Evolutionary conservation across 1,140 invertebrate species (phyloP), one percentile per base, ranked within the genome.

Genomic region (Apis laboriosa): DNA sequence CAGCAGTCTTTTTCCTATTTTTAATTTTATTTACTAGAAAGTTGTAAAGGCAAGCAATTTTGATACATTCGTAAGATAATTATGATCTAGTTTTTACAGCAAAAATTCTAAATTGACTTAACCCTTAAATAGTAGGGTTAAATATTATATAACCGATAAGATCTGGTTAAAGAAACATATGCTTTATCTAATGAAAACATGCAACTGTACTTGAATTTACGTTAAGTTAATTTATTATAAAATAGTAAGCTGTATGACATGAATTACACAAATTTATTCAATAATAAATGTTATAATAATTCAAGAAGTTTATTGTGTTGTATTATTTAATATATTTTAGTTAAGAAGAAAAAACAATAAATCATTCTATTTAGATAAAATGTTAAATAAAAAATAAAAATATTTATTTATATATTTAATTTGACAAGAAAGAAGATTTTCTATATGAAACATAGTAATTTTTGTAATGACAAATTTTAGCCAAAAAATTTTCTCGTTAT

Each of bases 91-190:
- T n/a, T 28, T n/a, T 11, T 58, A 9, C 21, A 60, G 53, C 34
- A 60, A n/a, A 74, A 74, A 49, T 74, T 74, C 55, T 60, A 60
- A 74, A 60, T 74, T 21, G 55, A 60, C 21, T 74, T 74, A 74
- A 74, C 24, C 34, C 17, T 43, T 56, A 17, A n/a, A 19, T 15
- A 2, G 71, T 49, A 58, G 72, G 72, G 56, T 74, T 74, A 60
- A 74, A 74, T 74, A 60, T 74, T 74, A 60, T 34, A 21, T 60
- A 74, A 74, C 24, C 43, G 19, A 13, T 21, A 74, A 11, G 56
- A 58, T 49, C 72, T 34, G 56, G 56, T 58, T 34, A 74, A 60
- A 56, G 72, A 60, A 75, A 58, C n/a, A n/a, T 24, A 17, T 1
- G 13, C 12, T 51, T 70, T 70, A 24, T 70, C n/a, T 51, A 70